Conservation (phyloP, 2,797 vertebrate genomes). For the Hydrolagus colliei region DNA sequence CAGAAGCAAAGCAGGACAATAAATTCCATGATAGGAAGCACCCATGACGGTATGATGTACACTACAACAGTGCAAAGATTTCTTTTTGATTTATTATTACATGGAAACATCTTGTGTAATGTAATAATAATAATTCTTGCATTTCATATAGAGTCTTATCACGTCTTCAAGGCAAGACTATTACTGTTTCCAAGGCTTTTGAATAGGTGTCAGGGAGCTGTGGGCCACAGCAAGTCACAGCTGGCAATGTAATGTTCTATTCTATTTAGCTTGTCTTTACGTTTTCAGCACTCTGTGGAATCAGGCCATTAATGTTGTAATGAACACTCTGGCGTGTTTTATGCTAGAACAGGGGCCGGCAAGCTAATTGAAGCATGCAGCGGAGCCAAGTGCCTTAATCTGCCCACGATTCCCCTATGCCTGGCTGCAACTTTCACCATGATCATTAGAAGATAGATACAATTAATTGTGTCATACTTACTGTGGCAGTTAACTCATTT, state of each 20-base stretch:
- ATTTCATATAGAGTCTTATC: background rate
- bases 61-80: background rate
- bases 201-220: background rate
- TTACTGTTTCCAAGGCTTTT: background rate
- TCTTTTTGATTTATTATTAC: background rate
- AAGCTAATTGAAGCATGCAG: slow-evolving; percentile 25
- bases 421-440: slow-evolving; percentile 16
- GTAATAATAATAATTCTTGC: too few relatives aligned
- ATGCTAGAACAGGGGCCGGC: background rate
- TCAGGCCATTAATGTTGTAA: background rate
- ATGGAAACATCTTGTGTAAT: background rate
- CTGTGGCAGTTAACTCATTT: slow-evolving; percentile 17
- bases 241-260: background rate
- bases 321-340: slow-evolving; percentile 20
- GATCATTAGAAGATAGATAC: slow-evolving; percentile 22
- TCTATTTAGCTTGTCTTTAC: background rate
- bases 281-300: slow-evolving; percentile 11
- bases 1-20: too few relatives aligned
- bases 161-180: background rate
- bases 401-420: slow-evolving; percentile 16
- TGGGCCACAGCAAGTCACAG: background rate
- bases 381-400: slow-evolving; percentile 25
- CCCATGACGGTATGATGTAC: background rate
- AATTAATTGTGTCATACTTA: slow-evolving; percentile 29
- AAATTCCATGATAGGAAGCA: too few relatives aligned